These are phyloP conservation scores for Vanessa atalanta DNA, from an alignment of 1,140 invertebrate genomes.

Conservation along the genomic window DNA sequence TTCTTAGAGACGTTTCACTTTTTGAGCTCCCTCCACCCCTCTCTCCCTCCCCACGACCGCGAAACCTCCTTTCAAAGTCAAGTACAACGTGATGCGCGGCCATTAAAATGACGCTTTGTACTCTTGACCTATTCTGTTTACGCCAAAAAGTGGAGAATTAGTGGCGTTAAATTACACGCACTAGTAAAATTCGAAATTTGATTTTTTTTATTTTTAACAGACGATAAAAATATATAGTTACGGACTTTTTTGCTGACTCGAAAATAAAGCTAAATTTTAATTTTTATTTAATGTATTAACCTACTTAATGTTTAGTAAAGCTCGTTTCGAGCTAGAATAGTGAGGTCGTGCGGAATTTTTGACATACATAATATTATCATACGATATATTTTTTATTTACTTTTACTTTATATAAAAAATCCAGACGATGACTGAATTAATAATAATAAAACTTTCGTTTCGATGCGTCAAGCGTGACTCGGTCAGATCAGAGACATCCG, in stretches of 20 bases:
- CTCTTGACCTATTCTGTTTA: conserved; percentile 21
- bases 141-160: conserved; percentile 19
- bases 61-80: conserved; percentile 73
- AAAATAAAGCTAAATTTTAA: too few relatives aligned
- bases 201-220: background rate
- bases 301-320: too few relatives aligned
- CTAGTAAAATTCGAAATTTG: conserved; percentile 10
- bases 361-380: background rate
- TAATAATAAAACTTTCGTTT: conserved; percentile 21
- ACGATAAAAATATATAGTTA: background rate
- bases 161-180: conserved; percentile 21
- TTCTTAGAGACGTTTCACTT: conserved; percentile 50
- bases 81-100: conserved; percentile 44
- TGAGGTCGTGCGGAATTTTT: too few relatives aligned
- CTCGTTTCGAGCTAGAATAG: too few relatives aligned
- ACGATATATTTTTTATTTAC: background rate
- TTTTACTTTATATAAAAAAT: conserved; percentile 1
- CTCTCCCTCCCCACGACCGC: conserved; percentile 44
- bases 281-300: too few relatives aligned
- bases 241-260: too few relatives aligned
- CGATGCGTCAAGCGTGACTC: conserved; percentile 15
- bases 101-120: conserved; percentile 26
- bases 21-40: conserved; percentile 35
- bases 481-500: conserved; percentile 14
- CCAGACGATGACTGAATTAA: background rate